Base-by-base conservation (phyloP, 2,113 vertebrate species). In the Pholis gunnellus region DNA sequence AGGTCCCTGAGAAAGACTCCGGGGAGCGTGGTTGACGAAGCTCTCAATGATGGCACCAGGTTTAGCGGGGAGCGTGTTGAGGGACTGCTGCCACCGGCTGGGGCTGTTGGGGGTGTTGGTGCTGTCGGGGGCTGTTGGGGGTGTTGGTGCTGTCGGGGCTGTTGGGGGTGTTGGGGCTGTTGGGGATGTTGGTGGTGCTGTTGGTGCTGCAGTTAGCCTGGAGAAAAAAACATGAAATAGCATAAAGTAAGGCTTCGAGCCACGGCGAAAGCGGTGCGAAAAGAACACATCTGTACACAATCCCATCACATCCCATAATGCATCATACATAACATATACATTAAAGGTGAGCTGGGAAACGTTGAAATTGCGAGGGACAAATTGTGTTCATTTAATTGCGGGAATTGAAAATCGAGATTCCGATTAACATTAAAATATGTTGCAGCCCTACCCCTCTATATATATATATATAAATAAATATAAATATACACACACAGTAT, bases 1-100 rank as follows among this genome's bases (percentile, higher is more conserved):
- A 99, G 52, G 97, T 99, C 94, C 97, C 97, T 92, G 97, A 99
- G 95, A 99, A 99, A 99, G 90, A 99, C 97, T 85, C 97, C 97
- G 5, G 97, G 97, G 97, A 79, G 97, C 97, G 9, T 99, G 97
- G 95, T 98, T 98, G 74, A 99, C 97, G 31, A 99, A 99, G 95
- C 97, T 98, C 94, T 99, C 97, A 22, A 99, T 99, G 89, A 99
- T 96, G 0, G 97, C 97, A 0, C 97, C 97, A 0, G 97, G 97
- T 85, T 98, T 98, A n/a, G 61, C 97, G 97, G 91, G 91, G 97
- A 96, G 29, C 97, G 97, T 54, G 94, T 17, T 0, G 95, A 89
- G 25, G 96, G 86, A 46, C 93, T 89, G 2, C 93, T 86, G 20
- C 94, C 93, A 20, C 87, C 87, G 85, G 17, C 27, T 9, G 60